Percentiles rank a stretch among this genome's conserved stretches.
Evolutionary conservation across 1,140 invertebrate genomes (phyloP).

Genomic region (Charaxes varanes): DNA sequence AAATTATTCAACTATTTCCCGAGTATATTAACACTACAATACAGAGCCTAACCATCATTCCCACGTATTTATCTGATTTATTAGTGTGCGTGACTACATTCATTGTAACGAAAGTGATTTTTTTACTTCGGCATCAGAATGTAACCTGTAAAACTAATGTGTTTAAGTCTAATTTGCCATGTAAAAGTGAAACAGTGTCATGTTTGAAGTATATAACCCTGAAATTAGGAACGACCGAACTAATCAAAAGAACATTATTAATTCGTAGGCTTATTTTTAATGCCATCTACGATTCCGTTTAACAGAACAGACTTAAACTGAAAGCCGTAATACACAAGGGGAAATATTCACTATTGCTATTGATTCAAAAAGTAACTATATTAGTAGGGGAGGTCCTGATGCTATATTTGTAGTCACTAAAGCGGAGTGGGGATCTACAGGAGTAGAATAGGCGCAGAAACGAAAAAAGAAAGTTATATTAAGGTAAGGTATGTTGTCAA

Average conservation of each 20-base stretch:
- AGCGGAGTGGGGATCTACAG: no score
- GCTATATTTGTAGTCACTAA: no score
- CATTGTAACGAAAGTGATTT: slow-evolving; percentile 58
- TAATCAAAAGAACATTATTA: slow-evolving; percentile 54
- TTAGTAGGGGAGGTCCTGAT: no score
- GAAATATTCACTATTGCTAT: no score
- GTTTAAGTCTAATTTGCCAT: slow-evolving; percentile 32
- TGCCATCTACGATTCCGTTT: not conserved
- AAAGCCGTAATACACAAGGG: no score
- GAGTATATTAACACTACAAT: no score
- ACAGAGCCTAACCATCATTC: slow-evolving; percentile 38
- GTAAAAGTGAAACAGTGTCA: slow-evolving; percentile 35
- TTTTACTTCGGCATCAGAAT: slow-evolving; percentile 32
- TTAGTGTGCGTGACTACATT: slow-evolving; percentile 45
- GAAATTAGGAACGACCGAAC: slow-evolving; percentile 48
- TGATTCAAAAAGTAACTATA: no score
- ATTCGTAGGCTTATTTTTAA: slow-evolving; percentile 24
- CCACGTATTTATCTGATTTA: slow-evolving; percentile 54
- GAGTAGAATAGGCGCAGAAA: no score
- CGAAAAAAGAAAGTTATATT: no score
- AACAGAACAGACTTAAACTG: no score
- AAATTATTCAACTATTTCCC: no score
- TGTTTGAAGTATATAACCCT: slow-evolving; percentile 47
- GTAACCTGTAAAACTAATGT: slow-evolving; percentile 24
- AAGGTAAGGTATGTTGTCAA: no score